Conservation (phyloP, 2,113 vertebrate species). For the Ceyx melanurus region DNA sequence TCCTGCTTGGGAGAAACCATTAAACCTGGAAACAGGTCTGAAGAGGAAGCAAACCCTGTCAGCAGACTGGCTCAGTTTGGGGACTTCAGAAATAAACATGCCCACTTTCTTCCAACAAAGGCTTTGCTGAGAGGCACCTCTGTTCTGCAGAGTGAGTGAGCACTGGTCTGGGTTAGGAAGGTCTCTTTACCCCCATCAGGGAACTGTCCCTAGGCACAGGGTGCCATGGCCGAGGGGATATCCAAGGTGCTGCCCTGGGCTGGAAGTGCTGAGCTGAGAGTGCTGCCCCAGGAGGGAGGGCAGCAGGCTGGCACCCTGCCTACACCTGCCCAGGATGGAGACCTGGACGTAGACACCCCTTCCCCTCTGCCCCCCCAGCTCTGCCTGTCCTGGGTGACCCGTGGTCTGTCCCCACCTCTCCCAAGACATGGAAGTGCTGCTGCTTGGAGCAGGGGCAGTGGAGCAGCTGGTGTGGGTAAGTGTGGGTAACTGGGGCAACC, state of each 20-base stretch:
- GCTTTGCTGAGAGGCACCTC: neutral
- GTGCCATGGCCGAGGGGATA: fast-evolving
- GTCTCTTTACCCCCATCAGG: neutral
- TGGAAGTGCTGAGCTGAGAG: neutral
- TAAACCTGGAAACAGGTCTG: neutral
- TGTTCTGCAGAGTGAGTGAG: neutral
- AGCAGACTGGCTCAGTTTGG: neutral
- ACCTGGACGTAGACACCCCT: neutral
- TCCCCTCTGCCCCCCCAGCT: neutral
- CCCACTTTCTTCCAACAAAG: neutral
- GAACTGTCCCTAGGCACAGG: neutral
- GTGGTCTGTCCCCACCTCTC: neutral
- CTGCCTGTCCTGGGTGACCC: neutral
- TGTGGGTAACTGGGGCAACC: fast-evolving
- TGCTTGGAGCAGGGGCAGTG: neutral
- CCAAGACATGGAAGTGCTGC: neutral
- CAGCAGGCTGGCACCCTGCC: neutral
- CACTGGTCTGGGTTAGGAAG: neutral
- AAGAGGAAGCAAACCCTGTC: neutral
- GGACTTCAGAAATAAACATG: neutral
- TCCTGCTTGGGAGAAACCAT: neutral
- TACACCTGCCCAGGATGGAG: neutral
- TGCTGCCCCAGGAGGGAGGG: neutral
- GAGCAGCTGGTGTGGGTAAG: neutral
- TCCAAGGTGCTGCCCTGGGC: neutral